These are phyloP conservation scores for Xyrauchen texanus DNA, from an alignment of 2,113 vertebrate species.

Conservation along the genomic window DNA sequence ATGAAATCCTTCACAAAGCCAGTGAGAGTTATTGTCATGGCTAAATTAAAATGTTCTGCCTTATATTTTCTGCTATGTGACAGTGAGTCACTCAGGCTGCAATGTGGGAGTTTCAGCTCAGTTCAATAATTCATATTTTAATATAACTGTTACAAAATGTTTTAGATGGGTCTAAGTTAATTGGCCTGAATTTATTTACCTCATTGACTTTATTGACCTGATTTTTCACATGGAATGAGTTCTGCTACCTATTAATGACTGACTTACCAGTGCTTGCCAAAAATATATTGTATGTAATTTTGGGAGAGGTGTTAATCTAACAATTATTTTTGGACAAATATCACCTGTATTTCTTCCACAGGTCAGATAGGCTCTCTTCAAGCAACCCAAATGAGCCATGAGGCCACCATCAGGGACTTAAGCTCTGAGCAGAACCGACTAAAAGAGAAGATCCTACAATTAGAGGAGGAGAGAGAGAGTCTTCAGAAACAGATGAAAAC, in stretches of 20 bases:
- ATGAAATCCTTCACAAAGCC: slow-evolving; percentile 77
- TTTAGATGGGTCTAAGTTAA: too few species aligned
- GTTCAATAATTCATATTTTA: too few species aligned
- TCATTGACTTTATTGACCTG: too few species aligned
- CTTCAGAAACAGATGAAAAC: slow-evolving; percentile 87
- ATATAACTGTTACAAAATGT: too few species aligned
- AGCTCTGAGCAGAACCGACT: slow-evolving; percentile 88
- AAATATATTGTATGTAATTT: background rate
- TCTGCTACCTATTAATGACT: too few species aligned
- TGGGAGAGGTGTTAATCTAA: background rate
- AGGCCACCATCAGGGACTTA: slow-evolving; percentile 92
- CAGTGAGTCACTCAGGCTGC: slow-evolving; percentile 12
- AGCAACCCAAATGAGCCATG: slow-evolving; percentile 93
- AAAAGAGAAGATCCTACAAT: slow-evolving; percentile 84
- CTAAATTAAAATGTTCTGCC: slow-evolving; percentile 25
- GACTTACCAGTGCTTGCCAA: too few species aligned
- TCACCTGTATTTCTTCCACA: slow-evolving; percentile 53
- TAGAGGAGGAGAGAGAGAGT: slow-evolving; percentile 89
- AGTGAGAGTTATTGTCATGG: slow-evolving; percentile 49
- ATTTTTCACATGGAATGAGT: too few species aligned
- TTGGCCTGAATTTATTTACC: too few species aligned
- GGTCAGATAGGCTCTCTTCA: slow-evolving; percentile 96
- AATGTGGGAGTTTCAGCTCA: background rate
- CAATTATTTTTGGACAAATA: background rate
- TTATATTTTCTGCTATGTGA: background rate